Evolutionary conservation across 2,113 vertebrate genomes (phyloP).

Genomic region (Ptyas mucosa): DNA sequence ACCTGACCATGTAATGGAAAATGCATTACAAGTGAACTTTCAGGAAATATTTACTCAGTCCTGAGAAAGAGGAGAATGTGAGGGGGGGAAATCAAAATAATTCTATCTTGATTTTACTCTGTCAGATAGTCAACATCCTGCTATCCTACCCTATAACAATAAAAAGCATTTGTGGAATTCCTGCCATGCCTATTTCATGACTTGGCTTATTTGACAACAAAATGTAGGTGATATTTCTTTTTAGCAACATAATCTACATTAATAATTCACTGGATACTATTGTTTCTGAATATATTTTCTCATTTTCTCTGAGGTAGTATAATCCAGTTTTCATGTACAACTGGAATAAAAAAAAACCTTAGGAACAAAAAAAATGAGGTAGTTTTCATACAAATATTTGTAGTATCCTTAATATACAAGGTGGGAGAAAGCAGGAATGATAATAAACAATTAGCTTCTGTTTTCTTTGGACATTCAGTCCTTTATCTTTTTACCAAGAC

Average conservation of each 20-base stretch:
- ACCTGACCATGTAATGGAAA: not conserved
- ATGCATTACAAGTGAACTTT: not conserved
- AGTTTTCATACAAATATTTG: not conserved
- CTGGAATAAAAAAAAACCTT: not conserved
- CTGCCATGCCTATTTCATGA: not conserved
- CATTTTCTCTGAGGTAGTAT: not conserved
- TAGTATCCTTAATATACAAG: not conserved
- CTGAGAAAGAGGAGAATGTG: not conserved
- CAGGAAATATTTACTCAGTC: not conserved
- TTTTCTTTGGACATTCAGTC: not conserved
- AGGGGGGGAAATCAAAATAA: not conserved
- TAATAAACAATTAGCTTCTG: too few species aligned
- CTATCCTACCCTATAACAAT: not conserved
- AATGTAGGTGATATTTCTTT: not conserved
- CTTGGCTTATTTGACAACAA: not conserved
- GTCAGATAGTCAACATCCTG: not conserved
- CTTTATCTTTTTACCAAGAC: not conserved
- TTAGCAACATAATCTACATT: not conserved
- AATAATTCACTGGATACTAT: not conserved
- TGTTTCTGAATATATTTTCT: not conserved
- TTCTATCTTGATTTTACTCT: not conserved
- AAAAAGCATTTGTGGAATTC: not conserved
- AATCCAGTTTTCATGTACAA: not conserved
- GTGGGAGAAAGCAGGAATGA: not conserved
- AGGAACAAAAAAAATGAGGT: not conserved